These are phyloP conservation scores for Setophaga petechia DNA, from an alignment of 2,113 vertebrate species.

Conservation along the genomic window DNA sequence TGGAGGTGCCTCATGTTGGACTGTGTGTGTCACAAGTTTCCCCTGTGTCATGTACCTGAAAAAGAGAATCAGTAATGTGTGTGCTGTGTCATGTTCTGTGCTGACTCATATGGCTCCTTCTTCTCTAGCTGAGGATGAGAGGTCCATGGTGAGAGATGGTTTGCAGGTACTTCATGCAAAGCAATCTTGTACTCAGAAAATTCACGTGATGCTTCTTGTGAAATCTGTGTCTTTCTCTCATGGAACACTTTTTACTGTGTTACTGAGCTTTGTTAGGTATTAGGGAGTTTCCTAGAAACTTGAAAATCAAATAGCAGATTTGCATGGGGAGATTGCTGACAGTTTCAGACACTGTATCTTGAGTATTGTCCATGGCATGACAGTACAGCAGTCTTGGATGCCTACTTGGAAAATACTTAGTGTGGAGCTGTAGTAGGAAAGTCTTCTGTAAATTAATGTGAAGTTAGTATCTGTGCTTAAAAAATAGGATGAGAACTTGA, in stretches of 20 bases:
- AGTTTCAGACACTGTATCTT: neutral
- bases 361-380: neutral
- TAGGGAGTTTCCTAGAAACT: neutral
- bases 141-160: neutral
- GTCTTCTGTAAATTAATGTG: neutral
- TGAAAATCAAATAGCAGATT: neutral
- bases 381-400: neutral
- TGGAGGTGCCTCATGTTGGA: neutral
- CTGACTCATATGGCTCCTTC: neutral
- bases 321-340: neutral
- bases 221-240: neutral
- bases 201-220: rapidly evolving
- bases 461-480: neutral
- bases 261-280: neutral
- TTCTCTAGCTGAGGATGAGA: neutral
- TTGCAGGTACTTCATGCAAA: neutral
- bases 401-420: neutral
- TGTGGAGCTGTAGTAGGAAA: neutral
- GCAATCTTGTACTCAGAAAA: neutral
- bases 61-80: neutral
- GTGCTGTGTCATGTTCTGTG: neutral
- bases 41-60: neutral
- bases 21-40: neutral
- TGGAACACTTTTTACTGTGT: neutral
- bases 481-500: neutral